Base-by-base conservation (phyloP, 2,888 invertebrate species). In the Amblyjoppa proteus region DNA sequence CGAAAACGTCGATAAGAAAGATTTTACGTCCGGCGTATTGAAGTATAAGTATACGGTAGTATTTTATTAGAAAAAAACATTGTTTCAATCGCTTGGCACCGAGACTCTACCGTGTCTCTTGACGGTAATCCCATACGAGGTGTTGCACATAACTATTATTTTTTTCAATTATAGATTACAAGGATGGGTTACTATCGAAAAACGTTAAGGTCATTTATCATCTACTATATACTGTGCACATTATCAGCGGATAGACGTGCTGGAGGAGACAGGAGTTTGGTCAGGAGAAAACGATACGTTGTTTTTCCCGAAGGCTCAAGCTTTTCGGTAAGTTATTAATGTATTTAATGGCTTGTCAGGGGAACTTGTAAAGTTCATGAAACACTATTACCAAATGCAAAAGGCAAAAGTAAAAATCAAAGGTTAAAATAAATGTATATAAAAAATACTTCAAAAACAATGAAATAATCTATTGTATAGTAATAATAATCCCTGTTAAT, bases 221-320 rank as follows among this genome's bases (percentile, higher is more conserved):
- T 88, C 31, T 28, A 85, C 38, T 77, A 45, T 71, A 41, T 84
- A 11, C 64, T 89, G 68, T 82, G 70, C 34, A 77, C 83, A 31
- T 80, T 82, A 49, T 80, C 77, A 0, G 88, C 49, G 16, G 69
- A 87, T 45, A 58, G 76, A 71, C 88, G 88, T 73, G 92, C 94
- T 38, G 78, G 79, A 70, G 88, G 88, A 73, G 92, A 94, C 20
- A 95, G 93, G 87, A 89, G 95, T 88, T 94, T 96, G 86, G 95
- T 96, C 0, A 94, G 96, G 81, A 95, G 94, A 85, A 96, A 95
- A 89, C 94, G 97, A 89, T 96, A 96, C 90, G 95, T 96, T 13
- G 96, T 96, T 38, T 97, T 97, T 94, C 96, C 96, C 0, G 96
- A 96, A 92, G 96, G 96, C 20, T 96, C 96, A 13, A 96, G 96